Conservation (phyloP, 2,888 invertebrate genomes). For the Beris morrisii region DNA sequence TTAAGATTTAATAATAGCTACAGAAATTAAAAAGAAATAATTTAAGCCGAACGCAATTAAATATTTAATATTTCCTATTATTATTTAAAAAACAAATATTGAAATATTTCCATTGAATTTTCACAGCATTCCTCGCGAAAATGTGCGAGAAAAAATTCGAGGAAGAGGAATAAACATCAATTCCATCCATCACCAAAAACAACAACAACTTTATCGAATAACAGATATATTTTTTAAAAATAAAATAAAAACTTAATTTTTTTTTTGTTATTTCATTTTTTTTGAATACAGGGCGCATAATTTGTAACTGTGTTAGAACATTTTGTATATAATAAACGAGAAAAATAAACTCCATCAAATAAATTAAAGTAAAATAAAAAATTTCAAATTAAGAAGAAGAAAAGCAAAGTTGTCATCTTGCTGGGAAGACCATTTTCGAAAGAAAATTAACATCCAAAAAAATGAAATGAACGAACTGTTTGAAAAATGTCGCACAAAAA, state of each 20-base stretch:
- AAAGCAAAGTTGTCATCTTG: too few species aligned
- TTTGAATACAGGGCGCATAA: constrained; percentile 23
- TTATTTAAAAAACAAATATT: too few species aligned
- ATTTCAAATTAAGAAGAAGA: too few species aligned
- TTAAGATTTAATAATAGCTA: too few species aligned
- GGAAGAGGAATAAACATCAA: constrained; percentile 48
- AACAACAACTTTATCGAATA: constrained; percentile 5
- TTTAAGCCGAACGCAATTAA: too few species aligned
- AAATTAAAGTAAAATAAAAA: background rate
- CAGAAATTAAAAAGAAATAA: too few species aligned
- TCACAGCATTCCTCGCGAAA: constrained; percentile 81
- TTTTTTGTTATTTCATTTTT: constrained; percentile 18
- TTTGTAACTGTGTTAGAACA: constrained; percentile 28
- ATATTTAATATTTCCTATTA: too few species aligned
- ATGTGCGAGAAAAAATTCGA: constrained; percentile 69
- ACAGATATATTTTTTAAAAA: constrained; percentile 25
- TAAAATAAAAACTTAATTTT: constrained; percentile 20
- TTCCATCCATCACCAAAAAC: constrained; percentile 31
- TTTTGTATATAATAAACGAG: constrained; percentile 29
- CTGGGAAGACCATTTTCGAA: background rate
- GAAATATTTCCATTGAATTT: constrained; percentile 13
- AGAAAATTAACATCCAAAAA: background rate
- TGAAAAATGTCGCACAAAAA: background rate
- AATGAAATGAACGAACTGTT: constrained; percentile 2
- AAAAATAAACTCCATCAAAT: constrained; percentile 13